These are phyloP conservation scores for Dicerorhinus sumatrensis DNA, from an alignment of 2,113 vertebrate genomes.

Conservation along the genomic window DNA sequence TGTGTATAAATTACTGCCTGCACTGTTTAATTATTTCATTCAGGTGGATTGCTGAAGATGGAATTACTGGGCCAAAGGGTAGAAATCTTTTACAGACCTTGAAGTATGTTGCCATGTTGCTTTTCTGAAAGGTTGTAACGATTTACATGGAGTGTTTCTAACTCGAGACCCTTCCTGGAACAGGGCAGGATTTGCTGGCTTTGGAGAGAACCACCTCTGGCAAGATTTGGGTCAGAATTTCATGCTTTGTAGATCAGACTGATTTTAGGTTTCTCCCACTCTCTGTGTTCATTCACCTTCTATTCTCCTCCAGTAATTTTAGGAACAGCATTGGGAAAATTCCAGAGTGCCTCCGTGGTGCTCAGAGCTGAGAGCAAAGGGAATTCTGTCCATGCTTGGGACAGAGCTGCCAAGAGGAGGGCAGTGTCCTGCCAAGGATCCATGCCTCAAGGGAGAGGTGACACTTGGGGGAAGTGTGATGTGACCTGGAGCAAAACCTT, in stretches of 20 bases:
- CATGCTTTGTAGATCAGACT: neutral
- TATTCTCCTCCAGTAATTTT: neutral
- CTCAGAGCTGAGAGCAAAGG: neutral
- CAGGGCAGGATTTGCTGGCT: neutral
- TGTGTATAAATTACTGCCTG: neutral
- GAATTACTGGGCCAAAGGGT: neutral
- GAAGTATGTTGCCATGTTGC: neutral
- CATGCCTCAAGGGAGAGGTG: neutral
- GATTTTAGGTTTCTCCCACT: neutral
- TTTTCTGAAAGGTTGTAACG: neutral
- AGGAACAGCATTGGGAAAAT: neutral
- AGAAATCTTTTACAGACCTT: neutral
- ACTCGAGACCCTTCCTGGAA: neutral
- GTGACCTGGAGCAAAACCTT: neutral
- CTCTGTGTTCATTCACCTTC: neutral
- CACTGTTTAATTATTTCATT: neutral
- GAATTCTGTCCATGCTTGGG: neutral
- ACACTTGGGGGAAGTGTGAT: neutral
- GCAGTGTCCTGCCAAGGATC: neutral
- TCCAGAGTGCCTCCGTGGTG: slow-evolving; percentile 19
- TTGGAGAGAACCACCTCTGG: neutral
- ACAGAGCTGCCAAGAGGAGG: neutral
- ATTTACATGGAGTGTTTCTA: neutral
- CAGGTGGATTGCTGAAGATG: neutral
- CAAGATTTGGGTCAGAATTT: neutral